phyloP scores from a whole-genome alignment of 2,113 vertebrate genomes.

The Pseudopipra pipra region DNA sequence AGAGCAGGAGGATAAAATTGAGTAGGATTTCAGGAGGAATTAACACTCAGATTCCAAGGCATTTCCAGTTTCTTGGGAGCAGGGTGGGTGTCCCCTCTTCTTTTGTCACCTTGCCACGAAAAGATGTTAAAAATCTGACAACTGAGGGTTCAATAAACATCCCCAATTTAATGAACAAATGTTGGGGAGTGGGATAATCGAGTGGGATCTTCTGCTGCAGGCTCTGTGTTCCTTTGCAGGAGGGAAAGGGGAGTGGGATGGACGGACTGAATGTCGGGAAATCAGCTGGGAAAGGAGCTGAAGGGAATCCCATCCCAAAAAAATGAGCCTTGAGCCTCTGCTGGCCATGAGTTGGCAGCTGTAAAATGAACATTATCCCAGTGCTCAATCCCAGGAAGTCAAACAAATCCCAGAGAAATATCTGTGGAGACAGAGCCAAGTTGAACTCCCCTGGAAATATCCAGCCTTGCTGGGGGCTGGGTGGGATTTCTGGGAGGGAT shows the following conservation, averaged over 20 bases:
- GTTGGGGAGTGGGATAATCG: rapidly evolving
- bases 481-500: neutral
- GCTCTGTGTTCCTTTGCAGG: no score
- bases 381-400: neutral
- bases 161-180: neutral
- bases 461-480: neutral
- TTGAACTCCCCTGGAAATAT: neutral
- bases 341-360: neutral
- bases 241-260: neutral
- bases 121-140: neutral
- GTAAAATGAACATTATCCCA: no score
- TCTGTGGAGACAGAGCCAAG: neutral
- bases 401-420: neutral
- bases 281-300: neutral
- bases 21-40: no score
- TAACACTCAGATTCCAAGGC: no score
- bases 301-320: neutral
- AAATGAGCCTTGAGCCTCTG: neutral
- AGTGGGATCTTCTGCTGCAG: neutral
- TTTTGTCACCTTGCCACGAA: neutral
- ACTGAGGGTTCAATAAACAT: neutral
- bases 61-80: no score
- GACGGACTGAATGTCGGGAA: neutral
- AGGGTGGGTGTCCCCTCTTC: no score
- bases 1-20: neutral